These are phyloP conservation scores for Frankliniella fusca DNA, from an alignment of 2,888 invertebrate species.

Conservation along the genomic window DNA sequence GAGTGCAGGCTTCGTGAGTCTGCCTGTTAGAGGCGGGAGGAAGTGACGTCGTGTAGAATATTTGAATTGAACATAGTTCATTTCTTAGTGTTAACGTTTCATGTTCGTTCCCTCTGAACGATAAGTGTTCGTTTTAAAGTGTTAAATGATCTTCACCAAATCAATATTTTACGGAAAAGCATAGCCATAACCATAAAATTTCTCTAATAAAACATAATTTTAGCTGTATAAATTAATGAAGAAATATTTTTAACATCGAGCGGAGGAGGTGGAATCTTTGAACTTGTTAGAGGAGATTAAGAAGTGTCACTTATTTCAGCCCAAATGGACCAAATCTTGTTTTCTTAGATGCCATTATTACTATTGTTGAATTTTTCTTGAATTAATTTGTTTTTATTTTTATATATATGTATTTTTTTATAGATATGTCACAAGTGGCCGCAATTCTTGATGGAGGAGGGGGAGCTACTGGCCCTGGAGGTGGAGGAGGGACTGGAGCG, in stretches of 20 bases:
- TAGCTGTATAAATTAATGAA: too few relatives aligned
- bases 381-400: too few relatives aligned
- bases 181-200: neutral
- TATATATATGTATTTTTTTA: neutral
- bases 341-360: neutral
- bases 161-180: neutral
- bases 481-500: conserved; percentile 19
- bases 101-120: neutral
- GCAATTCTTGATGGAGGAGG: conserved; percentile 16
- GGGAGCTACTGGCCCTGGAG: neutral
- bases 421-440: neutral
- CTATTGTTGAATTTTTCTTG: neutral
- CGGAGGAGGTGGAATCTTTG: neutral
- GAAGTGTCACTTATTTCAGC: neutral
- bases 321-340: neutral
- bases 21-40: conserved; percentile 2
- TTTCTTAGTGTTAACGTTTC: neutral
- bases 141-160: neutral
- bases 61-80: neutral
- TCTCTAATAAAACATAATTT: neutral
- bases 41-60: neutral
- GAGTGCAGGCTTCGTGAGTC: neutral
- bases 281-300: neutral
- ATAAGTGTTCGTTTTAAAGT: neutral
- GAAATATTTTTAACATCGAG: too few relatives aligned